Evolutionary conservation across 2,113 vertebrate species (phyloP), one percentile per base, ranked within the genome.

Genomic region (Apaloderma vittatum): DNA sequence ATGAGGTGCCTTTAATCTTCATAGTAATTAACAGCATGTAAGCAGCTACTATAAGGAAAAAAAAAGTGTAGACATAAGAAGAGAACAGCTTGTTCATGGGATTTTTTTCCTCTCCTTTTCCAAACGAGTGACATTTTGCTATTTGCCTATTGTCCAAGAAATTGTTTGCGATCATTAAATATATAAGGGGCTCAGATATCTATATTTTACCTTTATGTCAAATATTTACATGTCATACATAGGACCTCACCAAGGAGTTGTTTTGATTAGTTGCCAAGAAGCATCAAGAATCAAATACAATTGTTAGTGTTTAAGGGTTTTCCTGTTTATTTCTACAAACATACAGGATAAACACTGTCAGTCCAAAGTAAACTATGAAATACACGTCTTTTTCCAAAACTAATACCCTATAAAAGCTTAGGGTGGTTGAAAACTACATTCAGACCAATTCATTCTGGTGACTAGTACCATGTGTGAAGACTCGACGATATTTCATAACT

Each of bases 281-380:
- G 97, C 96, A 98, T 98, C 98, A 97, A 98, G 97, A 98, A 96
- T 98, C 97, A 98, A 98, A 98, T 94, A 93, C 83, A 98, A 97
- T 95, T 99, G 98, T 98, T 98, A 98, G 93, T 97, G 95, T 98
- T 99, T 94, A 94, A 98, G 95, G 95, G 92, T 96, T 98, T 98
- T 98, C 98, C 96, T 98, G 98, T 98, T 99, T 98, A 98, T 98
- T 98, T 98, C 98, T 98, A 92, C 91, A 98, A 98, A 98, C 96
- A 96, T 19, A 67, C 63, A 96, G 97, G 88, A 97, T 98, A 98
- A 99, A 98, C 97, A 98, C 93, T 98, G 98, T 98, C 98, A 98
- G 82, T 77, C 96, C 96, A 98, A 98, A 98, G 98, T 99, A 98
- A 99, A 98, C 97, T 95, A 77, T 17, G 34, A 65, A 95, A 76